Conservation (phyloP, 2,888 invertebrate species). For the Xanthorhoe designata region DNA sequence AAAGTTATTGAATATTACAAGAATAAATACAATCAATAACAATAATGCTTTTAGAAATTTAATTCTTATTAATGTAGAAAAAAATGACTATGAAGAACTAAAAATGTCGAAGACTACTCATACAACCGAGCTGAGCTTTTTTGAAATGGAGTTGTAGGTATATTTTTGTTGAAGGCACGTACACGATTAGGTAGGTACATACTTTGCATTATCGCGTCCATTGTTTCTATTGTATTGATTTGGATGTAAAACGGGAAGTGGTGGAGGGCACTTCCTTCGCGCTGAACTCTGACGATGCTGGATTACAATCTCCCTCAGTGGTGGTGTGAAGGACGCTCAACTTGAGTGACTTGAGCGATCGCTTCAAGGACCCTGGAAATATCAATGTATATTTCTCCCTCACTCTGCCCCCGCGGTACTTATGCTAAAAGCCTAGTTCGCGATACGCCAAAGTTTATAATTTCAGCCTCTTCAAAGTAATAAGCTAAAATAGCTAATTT, state of each 20-base stretch:
- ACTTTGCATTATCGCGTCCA: neutral
- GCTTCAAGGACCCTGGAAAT: slow-evolving; percentile 63
- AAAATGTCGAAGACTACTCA: no score
- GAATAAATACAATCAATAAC: no score
- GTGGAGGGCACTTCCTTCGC: slow-evolving; percentile 52
- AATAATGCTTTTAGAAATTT: no score
- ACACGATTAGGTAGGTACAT: neutral
- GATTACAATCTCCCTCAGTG: slow-evolving; percentile 67
- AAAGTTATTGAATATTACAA: neutral
- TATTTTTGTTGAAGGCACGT: neutral
- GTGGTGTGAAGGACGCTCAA: slow-evolving; percentile 64
- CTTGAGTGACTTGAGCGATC: slow-evolving; percentile 63
- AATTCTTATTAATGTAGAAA: no score
- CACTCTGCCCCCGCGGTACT: slow-evolving; percentile 47
- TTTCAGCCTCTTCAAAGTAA: slow-evolving; percentile 47
- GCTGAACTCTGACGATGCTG: slow-evolving; percentile 52
- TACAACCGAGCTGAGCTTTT: no score
- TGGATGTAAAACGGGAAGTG: slow-evolving; percentile 36
- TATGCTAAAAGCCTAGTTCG: slow-evolving; percentile 55
- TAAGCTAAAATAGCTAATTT: slow-evolving; percentile 47
- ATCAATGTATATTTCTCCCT: slow-evolving; percentile 65
- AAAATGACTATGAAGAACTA: no score
- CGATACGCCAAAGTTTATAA: slow-evolving; percentile 50
- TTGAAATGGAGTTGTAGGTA: no score
- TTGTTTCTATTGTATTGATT: slow-evolving; percentile 37